Conservation (phyloP, 2,888 invertebrate genomes). For the Caenorhabditis auriculariae region DNA sequence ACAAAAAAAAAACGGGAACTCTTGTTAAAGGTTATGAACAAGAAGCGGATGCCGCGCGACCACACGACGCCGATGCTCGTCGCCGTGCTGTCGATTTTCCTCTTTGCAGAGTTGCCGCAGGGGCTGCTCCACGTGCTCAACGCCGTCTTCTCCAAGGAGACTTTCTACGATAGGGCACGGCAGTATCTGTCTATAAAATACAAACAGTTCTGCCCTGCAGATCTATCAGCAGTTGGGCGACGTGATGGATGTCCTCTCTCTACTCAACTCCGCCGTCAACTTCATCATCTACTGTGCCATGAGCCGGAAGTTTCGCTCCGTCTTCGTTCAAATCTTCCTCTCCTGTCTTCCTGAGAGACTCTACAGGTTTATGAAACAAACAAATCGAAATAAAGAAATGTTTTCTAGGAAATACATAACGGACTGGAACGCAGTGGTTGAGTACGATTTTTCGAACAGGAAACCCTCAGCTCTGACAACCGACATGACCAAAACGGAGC, state of each 20-base stretch:
- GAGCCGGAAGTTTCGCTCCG: conserved; percentile 61
- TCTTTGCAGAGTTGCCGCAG: conserved; percentile 60
- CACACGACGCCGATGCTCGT: conserved; percentile 63
- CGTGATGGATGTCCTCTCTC: conserved; percentile 59
- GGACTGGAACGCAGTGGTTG: conserved; percentile 25
- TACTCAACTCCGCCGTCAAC: conserved; percentile 60
- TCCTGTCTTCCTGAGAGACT: conserved; percentile 39
- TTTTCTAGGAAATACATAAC: conserved; percentile 33
- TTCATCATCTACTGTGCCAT: conserved; percentile 62
- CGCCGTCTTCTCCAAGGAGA: conserved; percentile 58
- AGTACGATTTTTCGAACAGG: conserved; percentile 31
- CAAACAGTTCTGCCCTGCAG: conserved; percentile 21
- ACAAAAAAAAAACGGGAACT: neutral
- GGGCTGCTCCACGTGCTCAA: conserved; percentile 57
- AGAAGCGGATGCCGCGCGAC: conserved; percentile 58
- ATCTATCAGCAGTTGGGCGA: conserved; percentile 58
- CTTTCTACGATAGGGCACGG: conserved; percentile 43
- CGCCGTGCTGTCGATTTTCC: conserved; percentile 59
- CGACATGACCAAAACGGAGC: conserved; percentile 48
- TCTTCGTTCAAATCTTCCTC: conserved; percentile 57
- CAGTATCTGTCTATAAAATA: neutral
- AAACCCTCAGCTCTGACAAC: conserved; percentile 24
- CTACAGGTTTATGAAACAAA: conserved; percentile 17
- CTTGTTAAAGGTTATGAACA: conserved; percentile 54
- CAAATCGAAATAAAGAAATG: neutral